Base-by-base conservation (phyloP, 2,797 vertebrate genomes). In the Poeciliopsis paucimaculata region DNA sequence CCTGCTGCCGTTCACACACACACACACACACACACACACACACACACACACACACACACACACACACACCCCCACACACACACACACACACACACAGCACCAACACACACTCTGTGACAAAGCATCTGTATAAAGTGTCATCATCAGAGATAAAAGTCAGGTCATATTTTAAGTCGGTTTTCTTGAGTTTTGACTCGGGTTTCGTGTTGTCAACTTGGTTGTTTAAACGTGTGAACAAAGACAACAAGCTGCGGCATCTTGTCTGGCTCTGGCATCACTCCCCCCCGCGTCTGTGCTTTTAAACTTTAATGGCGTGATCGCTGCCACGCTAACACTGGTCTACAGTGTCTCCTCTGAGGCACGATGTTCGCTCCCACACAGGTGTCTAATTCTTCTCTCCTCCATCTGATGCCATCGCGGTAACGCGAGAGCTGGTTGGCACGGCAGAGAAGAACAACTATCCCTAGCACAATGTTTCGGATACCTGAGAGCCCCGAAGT, bases 291-390 rank as follows among this genome's bases (percentile, higher is more conserved):
- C 81, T 49, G 62, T 26, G 71, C 66, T 90, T 60, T 94, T 87
- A 94, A 93, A 92, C 70, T 90, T 92, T 93, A 89, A 93, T 92
- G 78, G 28, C 4, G 77, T 47, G 80, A 83, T 82, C 28, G 20
- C 75, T 79, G 82, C 78, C 75, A 74, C 77, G 15, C 84, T 26
- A 53, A 47, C 57, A 26, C 39, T 18, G 51, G 82, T 82, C 84
- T 86, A 74, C 76, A 5, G 80, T 86, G 87, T 90, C 88, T 86
- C 82, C 55, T 47, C 31, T 66, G 76, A 87, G 81, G 72, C 79
- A 79, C 46, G 0, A 45, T 31, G 71, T 47, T 76, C 60, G 76
- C 64, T 72, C 74, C 87, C 85, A 85, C 78, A 39, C 87, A 82
- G 91, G 87, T 93, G 85, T 92, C 88, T 66, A 53, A 47, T 68